These are phyloP conservation scores for Paragorgia papillata DNA, from an alignment of 92 coral and sea anemone genomes.

Conservation along the genomic window DNA sequence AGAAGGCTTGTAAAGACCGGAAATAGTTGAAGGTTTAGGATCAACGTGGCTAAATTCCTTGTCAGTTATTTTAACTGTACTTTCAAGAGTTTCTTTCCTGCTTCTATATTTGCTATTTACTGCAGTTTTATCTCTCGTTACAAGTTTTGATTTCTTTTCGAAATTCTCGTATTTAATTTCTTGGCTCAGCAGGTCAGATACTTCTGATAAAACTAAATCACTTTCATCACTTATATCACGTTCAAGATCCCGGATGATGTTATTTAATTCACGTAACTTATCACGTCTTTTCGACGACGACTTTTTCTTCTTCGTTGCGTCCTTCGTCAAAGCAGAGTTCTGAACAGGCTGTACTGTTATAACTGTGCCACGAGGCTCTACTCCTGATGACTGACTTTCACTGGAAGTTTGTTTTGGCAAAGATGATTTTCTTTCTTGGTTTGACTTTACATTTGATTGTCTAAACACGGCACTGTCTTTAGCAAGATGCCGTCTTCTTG, in stretches of 20 bases:
- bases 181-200: conserved; percentile 55
- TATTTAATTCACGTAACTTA: conserved; percentile 30
- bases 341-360: conserved; percentile 18
- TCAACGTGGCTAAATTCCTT: background rate
- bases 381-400: conserved; percentile 12
- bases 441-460: background rate
- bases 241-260: conserved; percentile 37
- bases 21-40: background rate
- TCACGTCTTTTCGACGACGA: conserved; percentile 26
- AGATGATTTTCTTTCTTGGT: background rate
- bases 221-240: conserved; percentile 77
- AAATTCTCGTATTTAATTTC: conserved; percentile 34
- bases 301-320: background rate
- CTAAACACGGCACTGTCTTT: background rate
- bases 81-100: background rate
- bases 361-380: background rate
- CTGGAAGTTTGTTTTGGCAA: conserved; percentile 10
- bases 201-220: conserved; percentile 79
- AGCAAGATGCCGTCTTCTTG: background rate
- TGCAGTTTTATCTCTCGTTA: background rate
- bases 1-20: conserved; percentile 12
- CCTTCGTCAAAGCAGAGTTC: background rate
- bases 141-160: background rate
- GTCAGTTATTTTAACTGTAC: background rate
- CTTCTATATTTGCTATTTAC: background rate